Conservation (phyloP, 2,113 vertebrate genomes). For the Cygnus buccinator region DNA sequence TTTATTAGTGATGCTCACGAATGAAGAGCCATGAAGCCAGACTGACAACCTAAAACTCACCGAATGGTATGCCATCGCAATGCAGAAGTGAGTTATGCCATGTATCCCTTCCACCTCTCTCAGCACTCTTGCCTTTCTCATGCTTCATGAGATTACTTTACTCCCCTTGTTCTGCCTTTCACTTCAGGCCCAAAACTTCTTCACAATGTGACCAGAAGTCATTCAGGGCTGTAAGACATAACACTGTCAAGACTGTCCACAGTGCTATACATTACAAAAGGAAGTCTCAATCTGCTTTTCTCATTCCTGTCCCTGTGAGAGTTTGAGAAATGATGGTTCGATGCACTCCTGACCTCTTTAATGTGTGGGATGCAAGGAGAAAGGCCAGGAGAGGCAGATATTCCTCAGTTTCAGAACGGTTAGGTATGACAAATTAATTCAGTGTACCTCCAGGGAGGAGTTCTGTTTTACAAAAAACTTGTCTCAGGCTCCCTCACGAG, state of each 20-base stretch:
- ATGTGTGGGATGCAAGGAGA: background rate
- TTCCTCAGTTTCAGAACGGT: background rate
- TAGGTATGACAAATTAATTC: background rate
- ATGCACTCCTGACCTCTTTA: background rate
- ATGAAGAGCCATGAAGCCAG: background rate
- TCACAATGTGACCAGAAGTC: background rate
- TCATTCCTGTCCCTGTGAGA: no score
- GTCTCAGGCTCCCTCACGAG: background rate
- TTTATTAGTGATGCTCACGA: background rate
- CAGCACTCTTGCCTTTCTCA: background rate
- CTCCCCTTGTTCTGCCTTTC: background rate
- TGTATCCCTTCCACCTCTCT: background rate
- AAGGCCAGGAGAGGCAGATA: background rate
- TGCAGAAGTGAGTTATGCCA: background rate
- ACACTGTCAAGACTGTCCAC: background rate
- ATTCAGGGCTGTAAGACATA: background rate
- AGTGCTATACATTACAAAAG: background rate
- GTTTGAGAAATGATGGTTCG: background rate
- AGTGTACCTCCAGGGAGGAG: background rate
- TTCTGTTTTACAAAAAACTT: background rate
- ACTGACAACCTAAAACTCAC: background rate
- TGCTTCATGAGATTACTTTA: background rate
- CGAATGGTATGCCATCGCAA: fast-evolving
- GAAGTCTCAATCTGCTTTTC: background rate
- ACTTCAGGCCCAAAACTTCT: background rate